Evolutionary conservation across 2,113 vertebrate species (phyloP).

Genomic region (Microcebus murinus): DNA sequence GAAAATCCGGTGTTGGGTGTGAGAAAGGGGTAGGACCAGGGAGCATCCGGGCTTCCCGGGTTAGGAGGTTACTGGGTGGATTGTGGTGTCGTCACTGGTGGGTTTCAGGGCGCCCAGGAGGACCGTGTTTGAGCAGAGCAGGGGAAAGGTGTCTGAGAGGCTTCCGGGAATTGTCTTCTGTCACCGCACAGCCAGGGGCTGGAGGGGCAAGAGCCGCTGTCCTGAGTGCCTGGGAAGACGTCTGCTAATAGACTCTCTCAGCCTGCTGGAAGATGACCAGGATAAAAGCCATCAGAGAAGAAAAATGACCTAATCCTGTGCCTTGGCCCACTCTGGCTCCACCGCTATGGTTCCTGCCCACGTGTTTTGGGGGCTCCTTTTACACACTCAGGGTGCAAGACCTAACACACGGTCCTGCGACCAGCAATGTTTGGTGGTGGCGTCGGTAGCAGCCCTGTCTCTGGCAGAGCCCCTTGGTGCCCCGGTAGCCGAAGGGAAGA

Average conservation of each 20-base stretch:
- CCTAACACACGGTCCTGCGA: not conserved
- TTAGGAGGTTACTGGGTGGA: not conserved
- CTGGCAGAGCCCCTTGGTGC: too few relatives aligned
- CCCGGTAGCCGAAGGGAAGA: too few relatives aligned
- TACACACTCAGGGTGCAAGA: fast-evolving
- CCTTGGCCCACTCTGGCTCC: too few relatives aligned
- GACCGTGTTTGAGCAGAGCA: too few relatives aligned
- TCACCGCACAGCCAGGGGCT: too few relatives aligned
- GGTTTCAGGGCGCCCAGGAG: not conserved
- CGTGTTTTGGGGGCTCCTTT: not conserved
- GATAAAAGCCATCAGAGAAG: not conserved
- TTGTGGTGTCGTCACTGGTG: fast-evolving
- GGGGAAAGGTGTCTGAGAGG: not conserved
- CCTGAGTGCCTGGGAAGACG: not conserved
- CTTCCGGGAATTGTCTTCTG: too few relatives aligned
- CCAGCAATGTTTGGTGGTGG: too few relatives aligned
- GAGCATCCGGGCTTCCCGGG: fast-evolving
- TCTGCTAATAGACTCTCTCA: not conserved
- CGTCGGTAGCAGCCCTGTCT: not conserved
- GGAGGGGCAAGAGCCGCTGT: too few relatives aligned
- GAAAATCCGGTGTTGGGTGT: not conserved
- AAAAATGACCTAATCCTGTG: not conserved
- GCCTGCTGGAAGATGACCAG: not conserved
- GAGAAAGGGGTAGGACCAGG: not conserved
- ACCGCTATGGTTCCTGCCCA: fast-evolving